Evolutionary conservation across 1,140 invertebrate species (phyloP).

Genomic region (Epicauta chinensis): DNA sequence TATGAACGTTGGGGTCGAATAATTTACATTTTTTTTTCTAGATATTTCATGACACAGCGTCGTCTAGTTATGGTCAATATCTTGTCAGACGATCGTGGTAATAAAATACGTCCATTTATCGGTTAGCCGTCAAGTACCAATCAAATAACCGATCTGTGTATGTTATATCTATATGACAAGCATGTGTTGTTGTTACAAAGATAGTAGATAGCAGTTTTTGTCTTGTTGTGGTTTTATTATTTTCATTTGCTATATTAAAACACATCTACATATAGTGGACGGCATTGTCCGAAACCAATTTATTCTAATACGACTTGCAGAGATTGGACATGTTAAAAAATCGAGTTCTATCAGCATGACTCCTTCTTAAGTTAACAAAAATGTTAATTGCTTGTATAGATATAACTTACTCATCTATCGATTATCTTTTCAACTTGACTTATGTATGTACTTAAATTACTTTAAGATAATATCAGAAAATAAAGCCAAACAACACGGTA

Average conservation of each 20-base stretch:
- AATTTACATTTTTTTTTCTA: too few species aligned
- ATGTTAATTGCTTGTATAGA: slow-evolving; percentile 39
- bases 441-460: too few species aligned
- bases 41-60: too few species aligned
- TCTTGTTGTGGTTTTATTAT: too few species aligned
- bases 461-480: too few species aligned
- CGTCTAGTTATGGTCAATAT: too few species aligned
- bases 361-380: slow-evolving; percentile 30
- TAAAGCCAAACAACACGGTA: too few species aligned
- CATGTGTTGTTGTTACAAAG: slow-evolving; percentile 10
- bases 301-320: slow-evolving; percentile 12
- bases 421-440: slow-evolving; percentile 17
- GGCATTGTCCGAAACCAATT: slow-evolving; percentile 18
- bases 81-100: slow-evolving; percentile 18
- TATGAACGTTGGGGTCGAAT: too few species aligned
- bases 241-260: slow-evolving; percentile 12
- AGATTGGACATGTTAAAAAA: slow-evolving; percentile 9
- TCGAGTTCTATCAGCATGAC: slow-evolving; percentile 27
- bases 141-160: slow-evolving; percentile 17
- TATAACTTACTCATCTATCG: slow-evolving; percentile 36
- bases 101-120: slow-evolving; percentile 27
- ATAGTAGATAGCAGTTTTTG: neutral
- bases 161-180: slow-evolving; percentile 13
- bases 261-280: slow-evolving; percentile 3
- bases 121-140: slow-evolving; percentile 25